Evolutionary conservation across 2,797 vertebrate genomes (phyloP), one percentile per base, ranked within the genome.

Genomic region (Bucorvus abyssinicus): DNA sequence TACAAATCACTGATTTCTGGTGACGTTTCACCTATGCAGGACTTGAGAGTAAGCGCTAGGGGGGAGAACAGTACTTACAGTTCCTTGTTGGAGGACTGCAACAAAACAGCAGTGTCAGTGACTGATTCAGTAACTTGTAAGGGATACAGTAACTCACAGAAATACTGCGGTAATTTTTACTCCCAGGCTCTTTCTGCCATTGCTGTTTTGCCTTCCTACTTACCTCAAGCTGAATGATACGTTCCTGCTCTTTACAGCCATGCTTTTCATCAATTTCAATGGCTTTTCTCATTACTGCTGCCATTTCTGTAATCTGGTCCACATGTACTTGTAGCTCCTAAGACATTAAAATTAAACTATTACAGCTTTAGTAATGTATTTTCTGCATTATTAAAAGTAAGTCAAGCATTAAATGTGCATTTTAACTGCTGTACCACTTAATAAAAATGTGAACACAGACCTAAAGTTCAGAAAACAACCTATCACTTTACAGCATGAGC

Each of bases 281-380:
- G 11, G 99, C 99, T 87, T 98, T 99, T 91, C 98, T 98, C 99
- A 99, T 99, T 24, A 99, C 99, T 2, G 99, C 99, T 38, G 99
- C 99, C 99, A 99, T 99, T 96, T 99, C 99, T 14, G 98, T 99
- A 61, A 99, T 99, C 95, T 99, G 99, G 96, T 99, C 99, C 96
- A 99, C 98, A 12, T 99, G 99, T 15, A 98, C 98, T 90, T 99
- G 99, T 95, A 99, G 98, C 96, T 99, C 99, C 99, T 99, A 79
- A 75, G 78, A 76, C 45, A 71, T 15, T 93, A 18, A 57, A 68
- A 36, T 6, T 32, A 74, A 75, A 32, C 6, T 17, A 18, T 10
- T 22, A 38, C n/a, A 34, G 63, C 78, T 34, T 93, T 32, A 90
- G 34, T 14, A 59, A 49, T 16, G 4, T 3, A 45, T 64, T 80